phyloP scores from a whole-genome alignment of 2,113 vertebrate genomes.

The Oenanthe melanoleuca region DNA sequence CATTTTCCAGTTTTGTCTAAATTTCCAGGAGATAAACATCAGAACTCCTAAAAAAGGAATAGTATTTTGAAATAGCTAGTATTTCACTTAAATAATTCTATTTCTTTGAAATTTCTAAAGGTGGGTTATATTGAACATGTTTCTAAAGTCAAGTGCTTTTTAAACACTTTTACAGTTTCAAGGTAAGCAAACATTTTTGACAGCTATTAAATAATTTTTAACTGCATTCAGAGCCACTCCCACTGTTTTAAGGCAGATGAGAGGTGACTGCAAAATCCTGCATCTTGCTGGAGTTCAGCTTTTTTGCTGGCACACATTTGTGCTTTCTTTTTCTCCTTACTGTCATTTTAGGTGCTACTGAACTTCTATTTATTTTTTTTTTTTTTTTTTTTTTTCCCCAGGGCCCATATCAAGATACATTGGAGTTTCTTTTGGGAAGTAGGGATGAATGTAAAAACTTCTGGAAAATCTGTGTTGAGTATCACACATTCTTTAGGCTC shows the following conservation, averaged over 20 bases:
- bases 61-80: not conserved
- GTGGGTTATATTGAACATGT: not conserved
- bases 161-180: not conserved
- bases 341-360: not conserved
- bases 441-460: slow-evolving; percentile 95
- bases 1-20: not conserved
- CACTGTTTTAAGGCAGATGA: not conserved
- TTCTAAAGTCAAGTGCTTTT: not conserved
- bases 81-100: not conserved
- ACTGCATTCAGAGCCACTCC: not conserved
- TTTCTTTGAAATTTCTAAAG: not conserved
- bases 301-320: not conserved
- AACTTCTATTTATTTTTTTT: not conserved
- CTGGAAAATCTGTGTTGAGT: slow-evolving; percentile 98
- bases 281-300: not conserved
- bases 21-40: not conserved
- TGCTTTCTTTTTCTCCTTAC: not conserved
- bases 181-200: not conserved
- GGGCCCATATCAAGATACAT: slow-evolving; percentile 92
- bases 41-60: not conserved
- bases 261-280: not conserved
- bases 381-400: slow-evolving; percentile 62
- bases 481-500: slow-evolving; percentile 94
- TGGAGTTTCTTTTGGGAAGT: slow-evolving; percentile 93
- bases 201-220: not conserved